These are phyloP conservation scores for Epinephelus fuscoguttatus DNA, from an alignment of 2,113 vertebrate genomes.

Conservation along the genomic window DNA sequence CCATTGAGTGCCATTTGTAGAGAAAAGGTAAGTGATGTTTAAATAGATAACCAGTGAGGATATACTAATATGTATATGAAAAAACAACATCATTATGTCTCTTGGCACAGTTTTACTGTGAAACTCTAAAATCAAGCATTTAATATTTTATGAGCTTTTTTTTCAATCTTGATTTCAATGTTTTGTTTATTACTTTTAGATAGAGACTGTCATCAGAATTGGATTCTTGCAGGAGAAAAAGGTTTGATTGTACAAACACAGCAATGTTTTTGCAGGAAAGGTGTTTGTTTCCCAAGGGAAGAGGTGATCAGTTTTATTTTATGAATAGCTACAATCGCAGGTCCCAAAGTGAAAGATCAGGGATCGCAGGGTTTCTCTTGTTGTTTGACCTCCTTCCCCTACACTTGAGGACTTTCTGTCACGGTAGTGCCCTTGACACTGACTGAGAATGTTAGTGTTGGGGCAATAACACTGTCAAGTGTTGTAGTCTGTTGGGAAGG, in stretches of 20 bases:
- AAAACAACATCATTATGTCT: not conserved
- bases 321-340: not conserved
- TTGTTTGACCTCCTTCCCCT: constrained; percentile 5
- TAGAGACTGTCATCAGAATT: not conserved
- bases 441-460: constrained; percentile 34
- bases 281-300: not conserved
- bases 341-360: not conserved
- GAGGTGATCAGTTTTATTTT: not conserved
- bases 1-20: constrained; percentile 2
- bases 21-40: not conserved
- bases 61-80: not conserved
- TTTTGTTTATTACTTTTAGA: not conserved
- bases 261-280: not conserved
- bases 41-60: constrained; percentile 9
- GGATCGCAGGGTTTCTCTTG: not conserved
- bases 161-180: not conserved
- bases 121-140: not conserved
- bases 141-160: not conserved
- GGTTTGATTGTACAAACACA: not conserved
- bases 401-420: constrained; percentile 28
- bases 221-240: not conserved
- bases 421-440: constrained; percentile 27
- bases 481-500: constrained; percentile 23
- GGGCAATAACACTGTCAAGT: constrained; percentile 33
- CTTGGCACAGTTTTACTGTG: not conserved